Base-by-base conservation (phyloP, 1,140 invertebrate genomes). In the Harpegnathos saltator region DNA sequence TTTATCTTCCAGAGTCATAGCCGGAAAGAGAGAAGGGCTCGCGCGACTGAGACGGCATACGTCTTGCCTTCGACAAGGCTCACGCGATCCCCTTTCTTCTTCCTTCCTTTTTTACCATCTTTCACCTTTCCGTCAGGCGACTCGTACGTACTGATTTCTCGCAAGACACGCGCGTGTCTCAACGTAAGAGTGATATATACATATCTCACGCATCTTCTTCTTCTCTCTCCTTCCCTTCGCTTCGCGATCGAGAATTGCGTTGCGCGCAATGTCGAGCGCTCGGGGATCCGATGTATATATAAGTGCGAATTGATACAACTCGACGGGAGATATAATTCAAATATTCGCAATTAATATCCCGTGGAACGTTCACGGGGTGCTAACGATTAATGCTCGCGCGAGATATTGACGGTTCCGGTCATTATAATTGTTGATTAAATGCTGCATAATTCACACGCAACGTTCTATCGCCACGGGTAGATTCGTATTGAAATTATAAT, bases 1-100 rank as follows among this genome's bases (percentile, higher is more conserved):
- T 92, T 93, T 93, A 92, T 92, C 91, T 88, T 86, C 54, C 29
- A 24, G 52, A 78, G 58, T 58, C 52, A 33, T 38, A 24, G 59
- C 14, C 58, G 22, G 22, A 56, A 63, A 78, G 33, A 56, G 75
- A 78, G 33, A 80, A 54, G 72, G 48, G 52, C 72, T 61, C 71
- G 61, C 71, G 61, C 65, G 73, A 78, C 61, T n/a, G 38, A 58
- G 50, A 78, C 44, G 56, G 15, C 59, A 63, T 38, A 82, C 58
- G 38, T 59, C 48, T 50, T n/a, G 58, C 24, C 58, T 62, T 63
- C 19, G 72, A 62, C 38, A 24, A 26, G 22, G 65, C 38, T 9
- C 44, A 69, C 12, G 17, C 12, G n/a, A n/a, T 29, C 54, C 54
- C 22, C 44, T 44, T 29, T 22, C 11, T 44, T 44, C 11, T 44